A percentile compares a stretch with the other conserved stretches of the same genome.
Conservation (phyloP, 2,113 vertebrate species). For the Amazona vittata region DNA sequence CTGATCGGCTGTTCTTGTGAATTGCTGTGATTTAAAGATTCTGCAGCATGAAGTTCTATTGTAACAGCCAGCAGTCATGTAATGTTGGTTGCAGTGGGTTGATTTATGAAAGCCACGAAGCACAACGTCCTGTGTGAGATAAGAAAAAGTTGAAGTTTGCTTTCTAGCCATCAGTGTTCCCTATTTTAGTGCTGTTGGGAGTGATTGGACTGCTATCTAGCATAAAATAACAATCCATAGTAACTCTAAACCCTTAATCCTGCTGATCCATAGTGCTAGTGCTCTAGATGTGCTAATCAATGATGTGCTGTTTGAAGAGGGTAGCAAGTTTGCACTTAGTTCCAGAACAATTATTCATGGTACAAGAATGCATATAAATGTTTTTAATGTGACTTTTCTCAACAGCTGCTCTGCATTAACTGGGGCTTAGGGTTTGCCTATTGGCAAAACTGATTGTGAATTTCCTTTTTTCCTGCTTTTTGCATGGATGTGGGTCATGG, state of each 20-base stretch:
- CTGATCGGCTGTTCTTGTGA: background rate
- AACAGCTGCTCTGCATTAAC: background rate
- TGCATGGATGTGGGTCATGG: fast-evolving
- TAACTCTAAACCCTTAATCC: background rate
- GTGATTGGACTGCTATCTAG: conserved; percentile 28
- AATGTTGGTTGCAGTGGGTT: background rate
- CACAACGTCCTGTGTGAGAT: background rate
- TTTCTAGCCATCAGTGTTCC: background rate
- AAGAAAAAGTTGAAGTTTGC: background rate
- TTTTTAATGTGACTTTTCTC: background rate
- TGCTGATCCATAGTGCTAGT: background rate
- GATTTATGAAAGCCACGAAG: background rate
- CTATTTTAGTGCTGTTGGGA: background rate
- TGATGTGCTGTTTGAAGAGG: background rate
- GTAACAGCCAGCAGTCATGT: background rate
- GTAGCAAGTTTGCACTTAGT: background rate
- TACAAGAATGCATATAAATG: background rate
- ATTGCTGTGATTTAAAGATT: background rate
- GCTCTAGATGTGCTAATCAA: background rate
- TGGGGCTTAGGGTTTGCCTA: background rate
- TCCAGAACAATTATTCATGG: background rate
- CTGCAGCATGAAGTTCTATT: background rate
- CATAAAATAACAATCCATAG: background rate
- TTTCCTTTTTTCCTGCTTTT: background rate
- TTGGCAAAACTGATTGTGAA: background rate